Conservation (phyloP, 2,888 invertebrate species). For the Drosophila rellima region DNA sequence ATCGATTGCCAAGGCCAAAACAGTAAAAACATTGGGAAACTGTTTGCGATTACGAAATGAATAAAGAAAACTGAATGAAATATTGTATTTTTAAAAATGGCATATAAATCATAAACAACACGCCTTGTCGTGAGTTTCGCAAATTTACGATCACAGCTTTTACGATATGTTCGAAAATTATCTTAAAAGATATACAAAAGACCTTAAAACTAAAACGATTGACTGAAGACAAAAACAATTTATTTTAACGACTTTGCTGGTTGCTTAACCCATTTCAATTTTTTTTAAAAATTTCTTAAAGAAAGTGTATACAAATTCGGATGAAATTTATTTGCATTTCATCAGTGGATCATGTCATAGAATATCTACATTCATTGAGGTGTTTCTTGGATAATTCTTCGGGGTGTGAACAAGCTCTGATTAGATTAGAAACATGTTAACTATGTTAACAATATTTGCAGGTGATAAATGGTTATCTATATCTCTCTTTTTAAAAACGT, state of each 20-base stretch:
- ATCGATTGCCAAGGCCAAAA: conserved; percentile 53
- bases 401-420: conserved; percentile 14
- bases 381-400: background rate
- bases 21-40: conserved; percentile 24
- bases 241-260: conserved; percentile 1
- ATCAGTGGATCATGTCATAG: background rate
- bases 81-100: conserved; percentile 30
- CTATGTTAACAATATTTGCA: background rate
- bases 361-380: conserved; percentile 3
- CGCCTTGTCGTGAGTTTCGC: conserved; percentile 33
- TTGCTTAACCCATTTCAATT: background rate
- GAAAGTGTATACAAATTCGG: background rate
- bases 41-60: conserved; percentile 41
- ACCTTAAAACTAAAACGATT: conserved; percentile 29
- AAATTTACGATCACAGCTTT: conserved; percentile 67
- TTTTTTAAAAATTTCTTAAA: background rate
- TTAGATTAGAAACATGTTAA: conserved; percentile 29
- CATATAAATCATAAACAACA: conserved; percentile 68
- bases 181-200: conserved; percentile 37
- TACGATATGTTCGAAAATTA: conserved; percentile 60
- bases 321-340: background rate
- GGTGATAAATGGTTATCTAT: background rate
- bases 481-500: background rate
- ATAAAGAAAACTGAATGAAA: conserved; percentile 40
- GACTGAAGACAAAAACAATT: conserved; percentile 9